A percentile compares a stretch with the other conserved stretches of the same genome.
Conservation (phyloP, 2,888 invertebrate genomes). For the Diplazon laetatorius region DNA sequence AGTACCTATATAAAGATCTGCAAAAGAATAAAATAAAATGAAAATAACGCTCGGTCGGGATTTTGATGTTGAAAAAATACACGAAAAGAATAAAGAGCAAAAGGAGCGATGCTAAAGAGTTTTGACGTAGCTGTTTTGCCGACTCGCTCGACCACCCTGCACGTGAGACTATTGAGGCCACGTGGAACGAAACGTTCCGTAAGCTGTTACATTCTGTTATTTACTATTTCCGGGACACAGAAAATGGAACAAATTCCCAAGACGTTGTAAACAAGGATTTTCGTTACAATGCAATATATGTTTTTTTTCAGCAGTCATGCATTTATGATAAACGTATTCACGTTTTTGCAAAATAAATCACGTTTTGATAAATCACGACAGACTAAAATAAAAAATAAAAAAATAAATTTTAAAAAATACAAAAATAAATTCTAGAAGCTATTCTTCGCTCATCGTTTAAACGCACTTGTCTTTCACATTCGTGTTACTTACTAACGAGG, state of each 20-base stretch:
- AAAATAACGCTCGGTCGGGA: conserved; percentile 2
- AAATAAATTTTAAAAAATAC: too few species aligned
- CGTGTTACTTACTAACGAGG: not conserved
- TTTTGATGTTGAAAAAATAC: conserved; percentile 29
- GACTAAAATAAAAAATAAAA: too few species aligned
- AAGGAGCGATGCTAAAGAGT: not conserved
- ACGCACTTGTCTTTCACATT: not conserved
- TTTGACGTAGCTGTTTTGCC: conserved; percentile 5
- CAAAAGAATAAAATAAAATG: conserved; percentile 10
- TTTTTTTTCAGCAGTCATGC: too few species aligned
- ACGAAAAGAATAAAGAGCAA: conserved; percentile 13
- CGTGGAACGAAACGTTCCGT: conserved; percentile 5
- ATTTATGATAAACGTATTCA: too few species aligned
- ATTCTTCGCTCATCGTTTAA: too few species aligned
- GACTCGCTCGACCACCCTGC: not conserved
- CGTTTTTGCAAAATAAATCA: too few species aligned
- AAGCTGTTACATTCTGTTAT: conserved; percentile 21
- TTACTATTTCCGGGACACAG: conserved; percentile 14
- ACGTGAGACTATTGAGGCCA: conserved; percentile 1
- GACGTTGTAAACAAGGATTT: not conserved
- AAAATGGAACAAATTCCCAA: not conserved
- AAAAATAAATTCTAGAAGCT: too few species aligned
- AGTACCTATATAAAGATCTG: not conserved
- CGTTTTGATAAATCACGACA: too few species aligned
- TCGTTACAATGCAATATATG: too few species aligned